Evolutionary conservation across 2,113 vertebrate species (phyloP), one percentile per base, ranked within the genome.

Genomic region (Bubalus kerabau): DNA sequence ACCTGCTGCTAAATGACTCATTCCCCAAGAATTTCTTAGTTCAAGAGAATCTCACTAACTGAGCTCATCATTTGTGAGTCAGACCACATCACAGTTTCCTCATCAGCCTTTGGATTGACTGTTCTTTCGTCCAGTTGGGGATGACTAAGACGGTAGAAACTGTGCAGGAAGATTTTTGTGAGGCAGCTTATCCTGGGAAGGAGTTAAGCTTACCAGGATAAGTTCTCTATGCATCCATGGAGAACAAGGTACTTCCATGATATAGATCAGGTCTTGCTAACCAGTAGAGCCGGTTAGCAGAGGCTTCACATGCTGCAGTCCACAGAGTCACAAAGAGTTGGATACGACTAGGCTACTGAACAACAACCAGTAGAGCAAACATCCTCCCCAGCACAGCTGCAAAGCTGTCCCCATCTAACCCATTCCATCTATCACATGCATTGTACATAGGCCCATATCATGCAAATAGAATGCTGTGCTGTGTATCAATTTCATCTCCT

Each of bases 1-100:
- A 95, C 74, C 57, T 76, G 32, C 64, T 88, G 50, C 54, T 88
- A 19, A 92, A 14, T 95, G 97, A 94, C 92, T 97, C 85, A 89
- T 15, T 86, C 32, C 16, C 14, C 62, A 57, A 87, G 9, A 93
- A 93, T 95, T 91, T 95, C n/a, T 40, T 88, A 36, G 19, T 50
- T 94, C 54, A 50, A 59, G 43, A 84, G 57, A 59, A 50, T 54
- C 54, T 87, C 15, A 71, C 24, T 26, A 8, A 24, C 24, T n/a
- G 48, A 92, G 36, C 19, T 82, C 62, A 56, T 62, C 1, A 81
- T 93, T 83, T 64, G 28, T 17, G 48, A 80, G 32, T 4, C 23
- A 80, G 59, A 40, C 24, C 64, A 86, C 54, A 67, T 54, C 17
- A 32, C 26, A 94, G 40, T 52, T 80, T 96, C 50, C 82, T 93